These are phyloP conservation scores for Pipistrellus pipistrellus DNA, from an alignment of 2,797 vertebrate species.

Conservation along the genomic window DNA sequence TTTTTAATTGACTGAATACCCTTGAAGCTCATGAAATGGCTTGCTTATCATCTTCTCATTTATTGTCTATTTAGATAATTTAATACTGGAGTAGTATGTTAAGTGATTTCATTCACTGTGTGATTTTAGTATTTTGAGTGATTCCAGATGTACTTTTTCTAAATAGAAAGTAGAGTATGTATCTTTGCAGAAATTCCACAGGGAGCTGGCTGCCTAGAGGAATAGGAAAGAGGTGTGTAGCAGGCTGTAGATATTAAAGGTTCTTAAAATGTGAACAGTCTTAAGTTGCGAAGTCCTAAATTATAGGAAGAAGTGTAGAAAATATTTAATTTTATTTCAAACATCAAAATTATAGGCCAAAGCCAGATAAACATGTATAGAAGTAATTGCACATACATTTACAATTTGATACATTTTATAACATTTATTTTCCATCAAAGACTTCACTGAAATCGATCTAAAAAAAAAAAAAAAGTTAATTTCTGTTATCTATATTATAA, in stretches of 20 bases:
- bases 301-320: conserved; percentile 54
- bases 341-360: conserved; percentile 31
- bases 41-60: conserved; percentile 43
- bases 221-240: not conserved
- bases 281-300: conserved; percentile 35
- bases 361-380: conserved; percentile 26
- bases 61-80: conserved; percentile 28
- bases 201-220: not conserved
- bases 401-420: not conserved
- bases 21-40: not conserved
- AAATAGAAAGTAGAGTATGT: not conserved
- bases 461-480: conserved; percentile 2
- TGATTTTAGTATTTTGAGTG: conserved; percentile 32
- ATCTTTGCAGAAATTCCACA: not conserved
- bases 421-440: conserved; percentile 55
- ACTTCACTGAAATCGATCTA: conserved; percentile 9
- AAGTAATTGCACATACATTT: conserved; percentile 11
- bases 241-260: not conserved
- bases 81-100: conserved; percentile 44
- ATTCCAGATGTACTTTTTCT: not conserved
- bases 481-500: conserved; percentile 29
- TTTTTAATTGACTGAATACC: conserved; percentile 36
- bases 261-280: conserved; percentile 27
- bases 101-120: conserved; percentile 28
- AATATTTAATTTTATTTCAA: conserved; percentile 32